Base-by-base conservation (phyloP, 2,888 invertebrate genomes). In the Melanargia galathea region DNA sequence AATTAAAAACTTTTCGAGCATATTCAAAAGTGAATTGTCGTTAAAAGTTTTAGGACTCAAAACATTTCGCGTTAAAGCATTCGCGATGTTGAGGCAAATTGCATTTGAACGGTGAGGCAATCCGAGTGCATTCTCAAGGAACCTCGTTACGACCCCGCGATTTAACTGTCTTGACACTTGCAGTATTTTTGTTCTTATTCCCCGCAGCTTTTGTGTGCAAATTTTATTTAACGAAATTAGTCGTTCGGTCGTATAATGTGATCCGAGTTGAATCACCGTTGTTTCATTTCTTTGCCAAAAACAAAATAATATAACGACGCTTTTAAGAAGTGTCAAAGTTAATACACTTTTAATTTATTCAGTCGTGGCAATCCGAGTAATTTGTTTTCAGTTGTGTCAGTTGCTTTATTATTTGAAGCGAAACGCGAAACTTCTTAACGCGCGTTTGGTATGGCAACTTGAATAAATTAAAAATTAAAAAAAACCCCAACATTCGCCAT, bases 81-180 rank as follows among this genome's bases (percentile, higher is more conserved):
- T 65, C 57, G 58, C 64, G 62, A 65, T 67, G 65, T 65, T 62
- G 62, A 33, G 63, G 81, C 81, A 82, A 84, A 86, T 86, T 86
- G 81, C 82, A 81, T 85, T 82, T 78, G 80, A 81, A 76, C 73
- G 75, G 75, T 77, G 77, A 78, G 77, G 75, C 79, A 77, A 73
- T 73, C 73, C 71, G 73, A 82, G 77, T 77, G 79, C 81, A 81
- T 81, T 82, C 78, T 72, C 76, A 79, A 80, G 77, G 78, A 81
- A 80, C 81, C 80, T 87, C 83, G 83, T 87, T 86, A 86, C 75
- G 75, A 79, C 70, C 70, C 81, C 80, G 78, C 81, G 83, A 85
- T 88, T 88, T 86, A 87, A 86, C 84, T 80, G 86, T 84, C 86
- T 83, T 86, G 87, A 87, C 88, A 89, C 83, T 82, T 83, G 82